phyloP scores from a whole-genome alignment of 2,113 vertebrate species.

The Microcebus griseorufus region DNA sequence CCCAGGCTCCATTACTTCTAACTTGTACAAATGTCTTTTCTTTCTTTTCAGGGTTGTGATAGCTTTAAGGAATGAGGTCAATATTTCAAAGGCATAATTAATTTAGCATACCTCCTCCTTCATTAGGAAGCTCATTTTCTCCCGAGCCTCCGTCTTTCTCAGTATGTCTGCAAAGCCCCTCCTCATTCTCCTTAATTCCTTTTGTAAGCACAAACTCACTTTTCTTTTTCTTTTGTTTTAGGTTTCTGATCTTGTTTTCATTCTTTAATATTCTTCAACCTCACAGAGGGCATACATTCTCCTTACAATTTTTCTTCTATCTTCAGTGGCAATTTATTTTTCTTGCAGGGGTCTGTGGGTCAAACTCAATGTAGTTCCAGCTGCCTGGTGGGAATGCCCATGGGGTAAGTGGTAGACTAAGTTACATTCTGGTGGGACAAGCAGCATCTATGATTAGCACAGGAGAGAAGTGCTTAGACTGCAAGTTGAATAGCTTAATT shows the following conservation, averaged over 20 bases:
- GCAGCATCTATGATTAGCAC: not conserved
- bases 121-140: constrained; percentile 56
- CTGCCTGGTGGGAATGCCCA: not conserved
- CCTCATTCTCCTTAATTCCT: not conserved
- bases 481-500: not conserved
- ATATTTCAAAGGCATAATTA: constrained; percentile 59
- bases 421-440: not conserved
- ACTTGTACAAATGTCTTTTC: constrained; percentile 17
- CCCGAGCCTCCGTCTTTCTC: not conserved
- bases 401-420: not conserved
- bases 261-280: not conserved
- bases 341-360: not conserved
- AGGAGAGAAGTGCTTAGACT: not conserved
- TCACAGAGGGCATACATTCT: not conserved
- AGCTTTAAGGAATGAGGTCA: constrained; percentile 56
- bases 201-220: not conserved
- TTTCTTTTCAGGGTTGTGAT: constrained; percentile 12
- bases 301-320: not conserved
- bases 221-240: not conserved
- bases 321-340: not conserved
- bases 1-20: constrained; percentile 42
- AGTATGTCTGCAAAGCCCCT: not conserved
- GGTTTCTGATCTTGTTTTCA: not conserved
- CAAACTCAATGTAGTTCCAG: not conserved
- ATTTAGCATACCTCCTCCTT: constrained; percentile 47